Evolutionary conservation across 2,797 vertebrate species (phyloP), one percentile per base, ranked within the genome.

Genomic region (Xiphorhynchus erythropygius): DNA sequence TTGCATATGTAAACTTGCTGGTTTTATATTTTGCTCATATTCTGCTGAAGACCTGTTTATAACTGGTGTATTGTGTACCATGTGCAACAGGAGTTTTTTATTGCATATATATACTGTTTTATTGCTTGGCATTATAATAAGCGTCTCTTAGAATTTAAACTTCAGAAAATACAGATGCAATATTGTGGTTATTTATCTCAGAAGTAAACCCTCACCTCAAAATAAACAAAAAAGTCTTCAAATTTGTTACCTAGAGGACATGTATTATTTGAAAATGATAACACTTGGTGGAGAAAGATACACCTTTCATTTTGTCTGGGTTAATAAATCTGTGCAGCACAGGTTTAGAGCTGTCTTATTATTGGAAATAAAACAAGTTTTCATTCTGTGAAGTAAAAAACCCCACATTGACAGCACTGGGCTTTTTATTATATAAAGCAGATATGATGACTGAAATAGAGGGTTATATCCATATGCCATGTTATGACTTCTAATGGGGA

Each of bases 321-420:
- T 75, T 81, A 90, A 95, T 94, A 95, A 88, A 84, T 85, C 60
- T 82, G 59, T 63, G 28, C n/a, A 65, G 39, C 42, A 62, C 39
- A 65, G 53, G 63, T 82, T 84, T 91, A 70, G 57, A 75, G 39
- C 37, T 90, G 42, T 70, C 52, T 52, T 76, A 44, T 62, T 87
- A 44, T 23, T 60, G 52, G 21, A 19, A n/a, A n/a, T n/a, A n/a
- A 68, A 82, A 35, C 3, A 52, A 52, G 47, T 69, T 73, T 86
- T 85, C 33, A 41, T 88, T 69, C 56, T 62, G 50, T 41, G 42
- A 77, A 57, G 15, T 79, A 79, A 59, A 75, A 25, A 42, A 46
- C 23, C 24, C 13, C 24, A 3, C 22, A 49, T 37, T 78, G 53
- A 56, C n/a, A 65, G 18, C 30, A 50, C 60, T 74, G 37, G 69